Conservation (phyloP, 2,888 invertebrate species). For the Athalia circularis region DNA sequence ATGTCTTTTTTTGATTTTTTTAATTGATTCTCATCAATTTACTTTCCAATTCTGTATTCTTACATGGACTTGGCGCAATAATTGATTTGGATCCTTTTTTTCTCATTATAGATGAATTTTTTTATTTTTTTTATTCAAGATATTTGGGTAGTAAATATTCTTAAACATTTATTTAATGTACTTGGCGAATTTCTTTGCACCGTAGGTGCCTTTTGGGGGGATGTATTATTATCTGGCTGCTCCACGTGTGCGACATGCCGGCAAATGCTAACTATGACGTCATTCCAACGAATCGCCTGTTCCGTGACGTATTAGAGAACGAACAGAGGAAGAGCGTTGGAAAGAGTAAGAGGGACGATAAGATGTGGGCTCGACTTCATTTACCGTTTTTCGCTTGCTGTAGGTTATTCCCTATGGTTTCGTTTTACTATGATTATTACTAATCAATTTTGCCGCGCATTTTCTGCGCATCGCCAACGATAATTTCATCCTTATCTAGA, state of each 20-base stretch:
- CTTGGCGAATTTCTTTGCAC: too few species aligned
- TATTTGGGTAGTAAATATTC: too few species aligned
- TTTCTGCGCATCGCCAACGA: neutral
- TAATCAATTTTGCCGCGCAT: neutral
- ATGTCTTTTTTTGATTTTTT: too few species aligned
- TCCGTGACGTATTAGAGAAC: constrained; percentile 26
- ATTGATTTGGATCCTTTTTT: too few species aligned
- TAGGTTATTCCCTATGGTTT: neutral
- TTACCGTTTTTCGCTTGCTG: constrained; percentile 10
- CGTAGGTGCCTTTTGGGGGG: too few species aligned
- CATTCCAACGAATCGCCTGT: constrained; percentile 25
- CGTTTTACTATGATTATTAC: too few species aligned
- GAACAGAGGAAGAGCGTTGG: neutral
- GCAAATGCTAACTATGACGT: constrained; percentile 33
- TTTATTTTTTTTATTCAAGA: too few species aligned
- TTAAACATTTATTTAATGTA: too few species aligned
- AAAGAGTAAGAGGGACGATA: neutral
- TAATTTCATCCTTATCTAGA: neutral
- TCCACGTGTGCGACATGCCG: constrained; percentile 21
- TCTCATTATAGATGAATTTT: too few species aligned
- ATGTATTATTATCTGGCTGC: neutral
- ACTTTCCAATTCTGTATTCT: too few species aligned
- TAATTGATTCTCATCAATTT: too few species aligned
- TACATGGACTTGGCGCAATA: too few species aligned
- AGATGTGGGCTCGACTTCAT: constrained; percentile 26